Percentiles rank a stretch among this genome's conserved stretches.
These are phyloP conservation scores for Drosophila peninsularis DNA, from an alignment of 2,888 invertebrate genomes.

Conservation along the genomic window DNA sequence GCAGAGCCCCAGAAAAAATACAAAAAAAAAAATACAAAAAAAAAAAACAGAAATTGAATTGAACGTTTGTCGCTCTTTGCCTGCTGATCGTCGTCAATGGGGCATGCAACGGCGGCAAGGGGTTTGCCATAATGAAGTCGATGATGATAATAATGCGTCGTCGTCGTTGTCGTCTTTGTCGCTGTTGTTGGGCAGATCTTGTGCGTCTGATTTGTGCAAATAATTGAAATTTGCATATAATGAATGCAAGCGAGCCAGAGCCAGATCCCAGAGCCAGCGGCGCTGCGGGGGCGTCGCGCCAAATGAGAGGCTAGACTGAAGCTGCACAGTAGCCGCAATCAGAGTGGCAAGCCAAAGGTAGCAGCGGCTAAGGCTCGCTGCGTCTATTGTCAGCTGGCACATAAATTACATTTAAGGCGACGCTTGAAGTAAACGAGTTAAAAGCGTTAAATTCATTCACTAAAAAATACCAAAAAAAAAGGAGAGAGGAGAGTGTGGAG, in stretches of 20 bases:
- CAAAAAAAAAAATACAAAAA: conserved; percentile 7
- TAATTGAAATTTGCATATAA: conserved; percentile 84
- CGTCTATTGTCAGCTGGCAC: conserved; percentile 72
- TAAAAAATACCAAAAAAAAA: conserved; percentile 14
- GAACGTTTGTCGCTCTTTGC: conserved; percentile 58
- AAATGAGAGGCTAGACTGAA: conserved; percentile 7
- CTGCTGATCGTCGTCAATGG: conserved; percentile 51
- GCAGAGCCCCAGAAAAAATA: conserved; percentile 25
- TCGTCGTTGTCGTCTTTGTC: conserved; percentile 31
- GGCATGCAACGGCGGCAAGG: conserved; percentile 9
- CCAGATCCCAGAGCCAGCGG: background rate
- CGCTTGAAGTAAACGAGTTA: conserved; percentile 38
- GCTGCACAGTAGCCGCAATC: conserved; percentile 76
- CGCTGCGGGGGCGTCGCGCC: background rate
- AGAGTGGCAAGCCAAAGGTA: conserved; percentile 51
- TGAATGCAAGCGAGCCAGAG: conserved; percentile 61
- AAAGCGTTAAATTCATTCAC: conserved; percentile 60
- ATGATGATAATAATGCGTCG: conserved; percentile 74
- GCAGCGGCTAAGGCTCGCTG: conserved; percentile 46
- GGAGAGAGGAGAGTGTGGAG: background rate
- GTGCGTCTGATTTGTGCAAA: conserved; percentile 76
- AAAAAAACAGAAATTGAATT: conserved; percentile 44
- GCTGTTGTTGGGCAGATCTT: conserved; percentile 59
- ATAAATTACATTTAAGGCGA: conserved; percentile 81
- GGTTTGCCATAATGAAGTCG: conserved; percentile 61